Conservation (phyloP, 2,797 vertebrate genomes). For the Atherinosoma microstoma region DNA sequence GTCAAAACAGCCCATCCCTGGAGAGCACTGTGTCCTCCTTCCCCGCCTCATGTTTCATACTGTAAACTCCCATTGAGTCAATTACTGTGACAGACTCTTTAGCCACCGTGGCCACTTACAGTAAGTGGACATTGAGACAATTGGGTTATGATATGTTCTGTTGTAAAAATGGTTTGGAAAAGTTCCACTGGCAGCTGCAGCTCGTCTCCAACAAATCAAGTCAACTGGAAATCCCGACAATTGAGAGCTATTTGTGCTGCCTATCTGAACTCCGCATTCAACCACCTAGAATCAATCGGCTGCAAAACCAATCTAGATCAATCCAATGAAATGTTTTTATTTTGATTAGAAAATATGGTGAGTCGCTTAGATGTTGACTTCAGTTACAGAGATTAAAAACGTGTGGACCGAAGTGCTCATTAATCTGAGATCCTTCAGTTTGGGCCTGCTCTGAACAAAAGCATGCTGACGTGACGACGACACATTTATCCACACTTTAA, state of each 20-base stretch:
- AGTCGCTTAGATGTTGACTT: conserved; percentile 63
- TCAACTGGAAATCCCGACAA: conserved; percentile 71
- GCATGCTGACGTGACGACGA: conserved; percentile 33
- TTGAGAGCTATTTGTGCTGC: conserved; percentile 67
- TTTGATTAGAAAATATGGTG: conserved; percentile 55
- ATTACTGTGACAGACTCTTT: conserved; percentile 72
- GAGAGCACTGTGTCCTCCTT: conserved; percentile 53
- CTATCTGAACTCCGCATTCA: conserved; percentile 50
- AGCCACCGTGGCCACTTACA: conserved; percentile 74
- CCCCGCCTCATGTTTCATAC: conserved; percentile 67
- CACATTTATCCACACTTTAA: conserved; percentile 47
- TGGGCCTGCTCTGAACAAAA: conserved; percentile 44
- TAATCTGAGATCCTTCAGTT: conserved; percentile 49
- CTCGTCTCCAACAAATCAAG: conserved; percentile 66
- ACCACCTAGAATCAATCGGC: conserved; percentile 47
- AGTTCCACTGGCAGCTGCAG: conserved; percentile 47
- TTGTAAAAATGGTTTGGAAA: conserved; percentile 60
- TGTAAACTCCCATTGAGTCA: conserved; percentile 76
- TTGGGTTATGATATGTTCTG: conserved; percentile 77
- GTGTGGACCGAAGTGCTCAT: conserved; percentile 63
- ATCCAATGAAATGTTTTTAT: conserved; percentile 62
- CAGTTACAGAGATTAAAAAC: conserved; percentile 66
- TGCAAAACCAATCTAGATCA: conserved; percentile 53
- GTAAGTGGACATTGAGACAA: conserved; percentile 77
- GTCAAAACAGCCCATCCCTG: conserved; percentile 69